Percentiles rank a stretch among this genome's conserved stretches.
Evolutionary conservation across 2,113 vertebrate genomes (phyloP).

Genomic region (Lasiurus cinereus): DNA sequence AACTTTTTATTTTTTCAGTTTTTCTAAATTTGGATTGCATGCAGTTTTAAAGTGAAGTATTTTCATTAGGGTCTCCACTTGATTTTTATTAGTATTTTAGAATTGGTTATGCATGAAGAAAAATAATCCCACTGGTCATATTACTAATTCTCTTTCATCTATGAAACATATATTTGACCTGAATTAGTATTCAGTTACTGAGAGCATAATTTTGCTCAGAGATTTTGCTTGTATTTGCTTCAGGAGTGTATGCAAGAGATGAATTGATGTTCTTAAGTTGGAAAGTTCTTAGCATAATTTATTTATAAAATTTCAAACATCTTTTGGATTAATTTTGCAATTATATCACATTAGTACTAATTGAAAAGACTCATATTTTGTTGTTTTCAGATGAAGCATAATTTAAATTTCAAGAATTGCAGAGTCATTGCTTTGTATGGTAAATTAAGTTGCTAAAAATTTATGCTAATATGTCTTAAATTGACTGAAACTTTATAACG

Average conservation of each 20-base stretch:
- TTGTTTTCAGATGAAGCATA: conserved; percentile 68
- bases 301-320: conserved; percentile 65
- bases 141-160: not conserved
- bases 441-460: conserved; percentile 69
- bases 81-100: not conserved
- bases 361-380: conserved; percentile 57
- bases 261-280: conserved; percentile 40
- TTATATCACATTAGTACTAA: conserved; percentile 65
- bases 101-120: not conserved
- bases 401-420: conserved; percentile 69
- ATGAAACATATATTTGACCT: not conserved
- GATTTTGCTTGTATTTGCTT: conserved; percentile 37
- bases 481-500: conserved; percentile 43
- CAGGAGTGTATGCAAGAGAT: not conserved
- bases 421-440: conserved; percentile 24
- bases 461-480: conserved; percentile 60
- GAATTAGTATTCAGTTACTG: not conserved
- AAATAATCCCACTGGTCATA: not conserved
- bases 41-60: not conserved
- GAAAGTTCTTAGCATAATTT: conserved; percentile 29
- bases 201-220: not conserved
- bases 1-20: not conserved
- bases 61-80: not conserved
- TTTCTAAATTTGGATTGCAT: not conserved
- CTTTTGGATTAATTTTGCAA: conserved; percentile 63